phyloP scores from a whole-genome alignment of 1,140 invertebrate species.

The Panagrolaimus sp. region DNA sequence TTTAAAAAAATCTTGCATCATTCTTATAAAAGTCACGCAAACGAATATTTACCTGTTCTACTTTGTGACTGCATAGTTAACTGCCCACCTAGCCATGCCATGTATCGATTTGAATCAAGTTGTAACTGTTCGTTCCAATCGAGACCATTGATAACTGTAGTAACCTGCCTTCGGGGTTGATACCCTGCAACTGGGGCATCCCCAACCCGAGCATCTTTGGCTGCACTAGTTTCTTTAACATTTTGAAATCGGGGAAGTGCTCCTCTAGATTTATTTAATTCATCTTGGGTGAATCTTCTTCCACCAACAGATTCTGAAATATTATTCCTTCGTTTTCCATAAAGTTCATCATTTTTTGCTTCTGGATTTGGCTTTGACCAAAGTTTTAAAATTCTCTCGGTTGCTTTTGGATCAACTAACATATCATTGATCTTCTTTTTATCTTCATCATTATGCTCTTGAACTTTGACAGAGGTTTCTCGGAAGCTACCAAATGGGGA shows the following conservation, averaged over 20 bases:
- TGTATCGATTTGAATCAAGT: conserved; percentile 38
- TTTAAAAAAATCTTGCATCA: too few species aligned
- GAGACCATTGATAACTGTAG: conserved; percentile 34
- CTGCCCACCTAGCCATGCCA: conserved; percentile 42
- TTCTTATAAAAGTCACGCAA: too few species aligned
- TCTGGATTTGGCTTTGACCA: conserved; percentile 34
- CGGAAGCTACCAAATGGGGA: conserved; percentile 40
- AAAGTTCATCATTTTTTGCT: conserved; percentile 36
- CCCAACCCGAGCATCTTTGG: conserved; percentile 25
- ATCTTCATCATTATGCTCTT: conserved; percentile 31
- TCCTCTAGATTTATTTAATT: conserved; percentile 21
- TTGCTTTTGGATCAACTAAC: conserved; percentile 36
- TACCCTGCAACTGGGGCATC: conserved; percentile 24
- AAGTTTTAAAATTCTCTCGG: conserved; percentile 34
- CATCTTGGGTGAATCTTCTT: conserved; percentile 29
- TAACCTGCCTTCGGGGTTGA: conserved; percentile 29
- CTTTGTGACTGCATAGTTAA: conserved; percentile 38
- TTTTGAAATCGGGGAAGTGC: conserved; percentile 35
- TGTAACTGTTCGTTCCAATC: conserved; percentile 38
- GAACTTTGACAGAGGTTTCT: conserved; percentile 32
- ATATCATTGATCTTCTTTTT: conserved; percentile 35
- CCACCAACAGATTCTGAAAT: conserved; percentile 32
- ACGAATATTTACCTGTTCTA: conserved; percentile 23
- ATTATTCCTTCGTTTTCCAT: conserved; percentile 22
- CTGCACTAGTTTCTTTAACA: conserved; percentile 29